Base-by-base conservation (phyloP, 2,113 vertebrate genomes). In the Rana temporaria region DNA sequence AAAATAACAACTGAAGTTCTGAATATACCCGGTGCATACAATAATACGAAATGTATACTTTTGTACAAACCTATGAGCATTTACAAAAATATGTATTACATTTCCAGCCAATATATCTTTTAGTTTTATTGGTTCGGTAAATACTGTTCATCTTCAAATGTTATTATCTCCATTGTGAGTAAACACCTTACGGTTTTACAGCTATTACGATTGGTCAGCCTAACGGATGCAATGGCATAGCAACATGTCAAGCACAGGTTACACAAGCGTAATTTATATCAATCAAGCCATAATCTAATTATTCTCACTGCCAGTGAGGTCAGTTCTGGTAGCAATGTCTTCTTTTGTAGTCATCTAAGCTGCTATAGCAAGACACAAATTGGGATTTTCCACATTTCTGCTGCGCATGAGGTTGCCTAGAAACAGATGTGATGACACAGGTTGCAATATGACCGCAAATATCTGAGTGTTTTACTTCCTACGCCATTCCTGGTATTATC, bases 341-440 rank as follows among this genome's bases (percentile, higher is more conserved):
- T 75, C 56, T 75, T 59, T n/a, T 62, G 55, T 80, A 48, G 67
- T 60, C 78, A 70, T 60, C 70, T 70, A 14, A n/a, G 69, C 15
- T 56, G 19, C 64, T 62, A 55, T 56, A 60, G 53, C n/a, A n/a
- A 80, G 65, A 57, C 66, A 80, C 53, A 70, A 68, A 70, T 70
- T 68, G 30, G 56, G 65, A 80, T 80, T 80, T 71, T 68, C 78
- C 67, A 69, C 66, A 70, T 70, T 71, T 19, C 48, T 52, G 59
- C 19, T 42, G 48, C 34, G 17, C 69, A 67, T 74, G 63, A 74
- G n/a, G 80, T 82, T 82, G 71, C 80, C 62, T 82, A 73, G 80
- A 75, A 74, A 82, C 80, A 57, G 62, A 82, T 75, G 59, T 57
- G 69, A 65, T 55, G 68, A 63, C 57, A 81, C 57, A 62, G 14